These are phyloP conservation scores for Tanypteryx hageni DNA, from an alignment of 2,888 invertebrate species.

Conservation along the genomic window DNA sequence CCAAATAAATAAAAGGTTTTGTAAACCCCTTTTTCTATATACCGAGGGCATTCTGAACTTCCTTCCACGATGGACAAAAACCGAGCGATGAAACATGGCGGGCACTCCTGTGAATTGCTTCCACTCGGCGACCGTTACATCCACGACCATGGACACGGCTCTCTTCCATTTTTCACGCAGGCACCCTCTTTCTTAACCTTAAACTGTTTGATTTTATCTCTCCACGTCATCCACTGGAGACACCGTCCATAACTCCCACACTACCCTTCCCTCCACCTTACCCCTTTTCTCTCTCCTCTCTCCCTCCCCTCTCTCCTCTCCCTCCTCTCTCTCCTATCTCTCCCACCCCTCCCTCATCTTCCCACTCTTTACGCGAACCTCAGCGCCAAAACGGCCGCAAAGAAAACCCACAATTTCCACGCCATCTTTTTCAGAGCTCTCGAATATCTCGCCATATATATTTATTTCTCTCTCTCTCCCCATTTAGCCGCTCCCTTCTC, in stretches of 20 bases:
- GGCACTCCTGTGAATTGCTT: slow-evolving; percentile 47
- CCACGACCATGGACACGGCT: neutral
- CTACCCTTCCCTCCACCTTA: neutral
- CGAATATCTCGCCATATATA: neutral
- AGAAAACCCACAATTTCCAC: neutral
- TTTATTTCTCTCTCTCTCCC: neutral
- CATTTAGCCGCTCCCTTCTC: neutral
- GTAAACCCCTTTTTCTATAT: neutral
- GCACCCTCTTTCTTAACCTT: slow-evolving; percentile 2
- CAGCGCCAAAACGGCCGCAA: neutral
- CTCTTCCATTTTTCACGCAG: neutral
- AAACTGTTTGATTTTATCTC: slow-evolving; percentile 20
- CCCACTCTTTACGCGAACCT: neutral
- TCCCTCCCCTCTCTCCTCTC: neutral
- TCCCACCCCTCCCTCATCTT: neutral
- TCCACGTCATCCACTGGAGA: too few relatives aligned
- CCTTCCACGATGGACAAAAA: slow-evolving; percentile 5
- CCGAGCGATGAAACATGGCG: slow-evolving; percentile 22
- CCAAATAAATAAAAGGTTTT: slow-evolving; percentile 31
- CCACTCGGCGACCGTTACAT: slow-evolving; percentile 35
- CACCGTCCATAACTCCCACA: neutral
- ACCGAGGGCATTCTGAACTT: slow-evolving; percentile 12
- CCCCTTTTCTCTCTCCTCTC: neutral
- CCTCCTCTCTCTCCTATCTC: neutral
- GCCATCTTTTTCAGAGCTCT: neutral